These are phyloP conservation scores for Heliconius aoede DNA, from an alignment of 2,888 invertebrate genomes.

Conservation along the genomic window DNA sequence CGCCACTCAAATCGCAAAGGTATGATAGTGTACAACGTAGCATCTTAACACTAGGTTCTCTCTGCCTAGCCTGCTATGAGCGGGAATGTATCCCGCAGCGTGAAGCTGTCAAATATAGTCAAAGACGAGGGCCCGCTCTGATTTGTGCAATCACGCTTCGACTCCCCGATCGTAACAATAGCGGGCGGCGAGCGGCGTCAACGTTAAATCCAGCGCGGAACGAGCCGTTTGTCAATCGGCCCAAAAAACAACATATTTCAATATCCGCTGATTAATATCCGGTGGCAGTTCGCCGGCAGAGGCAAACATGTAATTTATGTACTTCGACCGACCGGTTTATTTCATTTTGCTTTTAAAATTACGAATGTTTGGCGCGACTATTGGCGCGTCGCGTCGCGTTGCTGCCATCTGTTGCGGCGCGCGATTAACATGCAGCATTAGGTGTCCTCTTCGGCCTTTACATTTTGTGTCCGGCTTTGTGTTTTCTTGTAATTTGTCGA, in stretches of 20 bases:
- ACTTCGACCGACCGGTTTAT: constrained; percentile 80
- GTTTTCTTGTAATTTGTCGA: not conserved
- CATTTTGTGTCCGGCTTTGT: constrained; percentile 15
- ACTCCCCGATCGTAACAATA: constrained; percentile 59
- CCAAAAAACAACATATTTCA: constrained; percentile 84
- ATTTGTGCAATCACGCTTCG: constrained; percentile 30
- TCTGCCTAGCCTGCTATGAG: too few relatives aligned
- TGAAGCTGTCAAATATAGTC: not conserved
- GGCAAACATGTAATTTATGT: constrained; percentile 83
- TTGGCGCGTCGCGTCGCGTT: constrained; percentile 77
- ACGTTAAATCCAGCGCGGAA: constrained; percentile 77
- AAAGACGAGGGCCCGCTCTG: not conserved
- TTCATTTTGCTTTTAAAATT: constrained; percentile 83
- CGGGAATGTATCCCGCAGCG: too few relatives aligned
- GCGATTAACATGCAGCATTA: constrained; percentile 77
- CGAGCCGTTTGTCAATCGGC: constrained; percentile 80
- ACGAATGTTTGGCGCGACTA: constrained; percentile 81
- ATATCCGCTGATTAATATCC: constrained; percentile 84
- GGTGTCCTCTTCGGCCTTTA: constrained; percentile 57
- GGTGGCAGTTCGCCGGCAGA: constrained; percentile 80
- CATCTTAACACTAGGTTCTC: too few relatives aligned
- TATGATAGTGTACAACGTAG: too few relatives aligned
- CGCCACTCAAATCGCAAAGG: too few relatives aligned
- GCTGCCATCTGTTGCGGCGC: constrained; percentile 78
- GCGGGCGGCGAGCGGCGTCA: constrained; percentile 74